These are phyloP conservation scores for Rhynchonema sp. DNA, from an alignment of 2,888 invertebrate species.

Conservation along the genomic window DNA sequence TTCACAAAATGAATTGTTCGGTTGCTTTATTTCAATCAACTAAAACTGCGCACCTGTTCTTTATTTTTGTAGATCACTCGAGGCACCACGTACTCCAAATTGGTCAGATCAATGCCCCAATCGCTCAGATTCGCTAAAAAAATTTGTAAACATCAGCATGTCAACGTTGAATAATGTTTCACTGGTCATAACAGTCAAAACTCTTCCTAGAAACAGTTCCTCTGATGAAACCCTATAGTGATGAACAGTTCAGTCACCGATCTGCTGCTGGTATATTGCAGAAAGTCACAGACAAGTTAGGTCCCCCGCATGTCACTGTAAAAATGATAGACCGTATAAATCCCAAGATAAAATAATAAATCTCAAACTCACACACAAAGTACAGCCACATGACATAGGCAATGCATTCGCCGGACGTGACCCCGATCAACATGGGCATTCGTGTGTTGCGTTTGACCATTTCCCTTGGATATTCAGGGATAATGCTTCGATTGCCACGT, in stretches of 20 bases:
- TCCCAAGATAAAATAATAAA: background rate
- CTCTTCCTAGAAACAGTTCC: too few species aligned
- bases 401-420: slow-evolving; percentile 8
- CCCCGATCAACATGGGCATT: slow-evolving; percentile 8
- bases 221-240: too few species aligned
- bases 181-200: too few species aligned
- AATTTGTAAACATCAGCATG: too few species aligned
- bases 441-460: slow-evolving; percentile 2
- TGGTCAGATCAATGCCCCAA: background rate
- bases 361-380: background rate
- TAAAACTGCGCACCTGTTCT: slow-evolving; percentile 4
- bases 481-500: slow-evolving; percentile 1
- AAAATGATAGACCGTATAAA: too few species aligned
- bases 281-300: too few species aligned
- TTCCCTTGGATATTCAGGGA: slow-evolving; percentile 6
- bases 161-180: too few species aligned
- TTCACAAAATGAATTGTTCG: background rate
- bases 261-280: background rate
- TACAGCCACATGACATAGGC: slow-evolving; percentile 8
- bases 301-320: too few species aligned
- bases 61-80: slow-evolving; percentile 2
- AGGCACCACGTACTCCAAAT: slow-evolving; percentile 7
- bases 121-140: background rate
- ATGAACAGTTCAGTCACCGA: too few species aligned
- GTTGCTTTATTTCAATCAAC: background rate